phyloP scores from a whole-genome alignment of 2,888 invertebrate species.

The Athalia cordata region DNA sequence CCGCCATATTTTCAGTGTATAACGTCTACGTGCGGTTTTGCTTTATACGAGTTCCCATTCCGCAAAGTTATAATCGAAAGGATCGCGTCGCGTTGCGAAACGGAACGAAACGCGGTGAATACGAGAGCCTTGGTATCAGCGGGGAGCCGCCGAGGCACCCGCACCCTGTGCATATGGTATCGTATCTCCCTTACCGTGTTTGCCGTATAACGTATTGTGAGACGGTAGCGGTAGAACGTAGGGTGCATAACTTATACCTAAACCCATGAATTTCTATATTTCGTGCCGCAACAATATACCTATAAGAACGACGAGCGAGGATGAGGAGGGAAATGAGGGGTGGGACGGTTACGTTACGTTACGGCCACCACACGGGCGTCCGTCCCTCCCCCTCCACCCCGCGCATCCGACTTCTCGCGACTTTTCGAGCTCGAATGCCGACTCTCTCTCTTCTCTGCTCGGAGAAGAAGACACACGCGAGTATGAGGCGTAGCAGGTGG shows the following conservation, averaged over 20 bases:
- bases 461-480: neutral
- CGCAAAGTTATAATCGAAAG: slow-evolving; percentile 38
- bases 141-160: slow-evolving; percentile 47
- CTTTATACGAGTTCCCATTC: slow-evolving; percentile 31
- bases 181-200: slow-evolving; percentile 55
- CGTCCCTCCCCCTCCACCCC: neutral
- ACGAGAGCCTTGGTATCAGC: slow-evolving; percentile 21
- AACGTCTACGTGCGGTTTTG: neutral
- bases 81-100: slow-evolving; percentile 12
- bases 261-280: slow-evolving; percentile 59
- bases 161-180: slow-evolving; percentile 63
- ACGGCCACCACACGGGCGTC: neutral
- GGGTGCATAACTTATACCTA: slow-evolving; percentile 69
- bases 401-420: neutral
- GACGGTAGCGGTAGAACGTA: slow-evolving; percentile 53
- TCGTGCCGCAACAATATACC: slow-evolving; percentile 35
- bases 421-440: neutral
- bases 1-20: neutral
- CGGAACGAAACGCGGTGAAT: slow-evolving; percentile 13
- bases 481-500: slow-evolving; percentile 2
- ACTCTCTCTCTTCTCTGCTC: neutral
- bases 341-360: neutral
- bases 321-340: neutral
- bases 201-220: slow-evolving; percentile 43
- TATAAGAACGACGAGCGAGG: neutral